Base-by-base conservation (phyloP, 2,888 invertebrate species). In the Lydus trimaculatus region DNA sequence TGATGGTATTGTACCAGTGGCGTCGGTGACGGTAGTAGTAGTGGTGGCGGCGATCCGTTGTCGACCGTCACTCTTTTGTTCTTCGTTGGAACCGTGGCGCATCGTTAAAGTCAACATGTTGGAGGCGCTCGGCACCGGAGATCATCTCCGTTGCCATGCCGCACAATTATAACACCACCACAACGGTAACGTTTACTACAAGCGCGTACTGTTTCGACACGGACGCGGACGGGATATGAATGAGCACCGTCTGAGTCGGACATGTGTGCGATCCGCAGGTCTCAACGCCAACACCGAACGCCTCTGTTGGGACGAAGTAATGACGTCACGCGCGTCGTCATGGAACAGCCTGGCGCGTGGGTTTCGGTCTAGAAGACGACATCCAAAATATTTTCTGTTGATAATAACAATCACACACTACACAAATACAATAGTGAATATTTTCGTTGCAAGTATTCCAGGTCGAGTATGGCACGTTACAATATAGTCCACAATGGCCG, bases 31-130 rank as follows among this genome's bases (percentile, higher is more conserved):
- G 60, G 43, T 81, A 80, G 39, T 76, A 69, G 66, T 67, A 66
- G 66, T 33, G 9, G 72, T 59, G 64, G 80, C 79, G 67, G 76
- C 73, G 71, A 82, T 76, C 20, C 74, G 77, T 67, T 83, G 67
- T 48, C 61, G 64, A 36, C 65, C 63, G 66, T 76, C 76, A 74
- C 76, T 77, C 71, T 75, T 74, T 68, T 78, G 78, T 78, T 85
- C 85, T 78, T 86, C 86, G 79, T 82, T 91, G 89, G 89, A 90
- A 89, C 91, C 90, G 86, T 91, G 91, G 87, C 92, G 90, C 92
- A 92, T 92, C 87, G 91, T 90, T 88, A 92, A 88, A 72, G 85
- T 84, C 84, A 85, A 81, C 85, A 85, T 85, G 79, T 83, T 85
- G 84, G 80, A 23, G 60, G 70, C 89, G 88, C 88, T 87, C 88